Evolutionary conservation across 2,113 vertebrate genomes (phyloP), one percentile per base, ranked within the genome.

Genomic region (Serilophus lunatus): DNA sequence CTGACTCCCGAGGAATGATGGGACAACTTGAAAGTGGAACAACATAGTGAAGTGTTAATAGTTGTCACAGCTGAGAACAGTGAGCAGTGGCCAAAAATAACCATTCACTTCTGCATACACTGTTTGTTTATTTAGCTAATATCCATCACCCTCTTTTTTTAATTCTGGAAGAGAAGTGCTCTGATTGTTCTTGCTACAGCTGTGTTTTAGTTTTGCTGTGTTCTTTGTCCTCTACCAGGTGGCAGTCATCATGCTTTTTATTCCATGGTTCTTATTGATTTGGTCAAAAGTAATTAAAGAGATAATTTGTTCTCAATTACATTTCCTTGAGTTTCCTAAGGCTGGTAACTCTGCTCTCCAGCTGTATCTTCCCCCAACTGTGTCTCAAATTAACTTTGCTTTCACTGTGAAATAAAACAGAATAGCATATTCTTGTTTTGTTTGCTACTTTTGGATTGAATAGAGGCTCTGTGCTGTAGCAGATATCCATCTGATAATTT

Each of bases 251-350:
- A 2, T 57, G 84, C 54, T 88, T 95, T 97, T 94, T 96, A 70
- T 93, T 82, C 96, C 66, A 25, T 83, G 47, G 4, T 44, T 83
- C 93, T 94, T 97, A 97, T 97, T 97, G 98, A 97, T 97, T 97
- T 97, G 98, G 96, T 97, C 97, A 96, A 97, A 98, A 97, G 97
- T 97, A 98, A 97, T 98, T 98, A 98, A 97, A 97, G 97, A 97
- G 97, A 98, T 97, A 97, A 98, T 98, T 98, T 83, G 91, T 96
- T 96, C 97, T 97, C 97, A 98, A 94, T 98, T 97, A 96, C 97
- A 97, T 97, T 97, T 97, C 95, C 95, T 86, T 86, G 96, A 85
- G 96, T 98, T 97, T 97, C 97, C 97, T 86, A 91, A 93, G 96
- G 96, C 97, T 96, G 95, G 79, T 94, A 93, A 93, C 90, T 95